These are phyloP conservation scores for Drosophila kuntzei DNA, from an alignment of 2,888 invertebrate genomes.

Conservation along the genomic window DNA sequence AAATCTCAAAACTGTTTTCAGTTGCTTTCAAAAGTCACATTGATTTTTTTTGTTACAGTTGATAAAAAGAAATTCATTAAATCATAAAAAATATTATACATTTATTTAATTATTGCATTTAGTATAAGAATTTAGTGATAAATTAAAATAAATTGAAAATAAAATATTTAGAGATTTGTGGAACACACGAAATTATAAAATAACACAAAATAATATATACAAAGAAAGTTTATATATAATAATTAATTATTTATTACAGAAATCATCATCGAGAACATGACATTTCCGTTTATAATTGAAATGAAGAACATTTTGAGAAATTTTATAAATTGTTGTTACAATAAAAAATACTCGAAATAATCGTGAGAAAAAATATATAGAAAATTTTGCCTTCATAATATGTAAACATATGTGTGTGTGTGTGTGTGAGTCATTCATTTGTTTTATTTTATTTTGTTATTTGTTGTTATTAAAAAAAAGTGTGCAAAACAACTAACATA, in stretches of 20 bases:
- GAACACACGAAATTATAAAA: not conserved
- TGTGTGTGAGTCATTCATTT: conserved; percentile 1
- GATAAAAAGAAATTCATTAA: not conserved
- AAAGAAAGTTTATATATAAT: not conserved
- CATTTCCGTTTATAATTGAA: not conserved
- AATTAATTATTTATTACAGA: too few species aligned
- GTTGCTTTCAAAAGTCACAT: not conserved
- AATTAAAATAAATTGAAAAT: not conserved
- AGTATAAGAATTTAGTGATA: not conserved
- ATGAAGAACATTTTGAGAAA: not conserved
- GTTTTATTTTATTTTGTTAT: conserved; percentile 3
- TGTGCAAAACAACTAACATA: conserved; percentile 6
- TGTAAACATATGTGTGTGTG: not conserved
- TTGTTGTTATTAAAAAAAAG: not conserved
- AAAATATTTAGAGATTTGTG: not conserved
- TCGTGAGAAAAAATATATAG: not conserved
- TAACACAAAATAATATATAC: not conserved
- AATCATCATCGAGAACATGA: too few species aligned
- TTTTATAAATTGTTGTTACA: not conserved
- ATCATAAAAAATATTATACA: not conserved
- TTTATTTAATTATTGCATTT: not conserved
- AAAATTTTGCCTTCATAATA: not conserved
- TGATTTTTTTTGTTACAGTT: not conserved
- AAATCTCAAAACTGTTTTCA: not conserved
- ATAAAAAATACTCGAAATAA: not conserved